Conservation (phyloP, 35 echinoderm and acorn worm genomes). For the Amphiura filiformis region DNA sequence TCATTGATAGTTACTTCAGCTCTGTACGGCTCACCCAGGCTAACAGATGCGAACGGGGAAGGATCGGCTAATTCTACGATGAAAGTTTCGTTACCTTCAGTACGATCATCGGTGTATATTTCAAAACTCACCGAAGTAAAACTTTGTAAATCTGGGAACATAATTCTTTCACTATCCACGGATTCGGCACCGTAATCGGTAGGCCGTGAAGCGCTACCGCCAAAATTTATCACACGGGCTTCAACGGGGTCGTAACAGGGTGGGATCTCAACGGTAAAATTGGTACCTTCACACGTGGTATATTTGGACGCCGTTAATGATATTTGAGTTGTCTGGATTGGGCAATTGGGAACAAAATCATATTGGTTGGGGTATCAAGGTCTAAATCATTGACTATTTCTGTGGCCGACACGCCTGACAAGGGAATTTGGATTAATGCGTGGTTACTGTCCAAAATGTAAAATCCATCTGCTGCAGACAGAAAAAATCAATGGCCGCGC, state of each 20-base stretch:
- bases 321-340: background rate
- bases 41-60: background rate
- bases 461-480: too few species aligned
- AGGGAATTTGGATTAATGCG: too few species aligned
- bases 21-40: background rate
- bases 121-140: background rate
- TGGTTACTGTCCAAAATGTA: too few species aligned
- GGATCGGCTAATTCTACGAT: background rate
- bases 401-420: too few species aligned
- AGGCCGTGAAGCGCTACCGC: background rate
- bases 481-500: too few species aligned
- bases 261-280: background rate
- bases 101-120: too few species aligned
- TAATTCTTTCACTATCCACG: background rate
- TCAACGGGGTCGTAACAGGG: background rate
- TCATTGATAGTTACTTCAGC: background rate
- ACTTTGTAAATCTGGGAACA: background rate
- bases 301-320: background rate
- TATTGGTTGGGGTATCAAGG: too few species aligned
- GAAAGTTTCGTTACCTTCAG: background rate
- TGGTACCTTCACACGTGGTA: background rate
- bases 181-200: background rate
- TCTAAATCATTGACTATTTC: too few species aligned
- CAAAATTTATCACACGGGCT: background rate
- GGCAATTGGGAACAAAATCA: too few species aligned